Conservation (phyloP, 1,140 invertebrate species). For the Rhizoglyphus robini region DNA sequence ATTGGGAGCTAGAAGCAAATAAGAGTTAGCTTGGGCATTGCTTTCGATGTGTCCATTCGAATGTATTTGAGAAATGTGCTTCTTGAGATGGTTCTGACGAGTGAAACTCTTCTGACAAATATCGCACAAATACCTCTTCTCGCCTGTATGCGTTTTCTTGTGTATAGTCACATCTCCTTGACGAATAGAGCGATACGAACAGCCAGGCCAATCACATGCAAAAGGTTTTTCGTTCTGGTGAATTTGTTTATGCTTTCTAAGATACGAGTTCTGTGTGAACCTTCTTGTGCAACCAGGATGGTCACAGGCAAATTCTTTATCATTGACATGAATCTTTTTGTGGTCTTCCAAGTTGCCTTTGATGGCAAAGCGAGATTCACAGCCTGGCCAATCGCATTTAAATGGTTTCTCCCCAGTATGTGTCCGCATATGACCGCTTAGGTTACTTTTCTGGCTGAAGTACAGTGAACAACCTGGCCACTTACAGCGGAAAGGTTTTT, state of each 20-base stretch:
- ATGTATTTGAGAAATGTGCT: no score
- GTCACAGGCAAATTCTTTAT: not conserved
- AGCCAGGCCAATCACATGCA: slow-evolving; percentile 15
- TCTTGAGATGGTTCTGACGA: no score
- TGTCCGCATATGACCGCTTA: slow-evolving; percentile 15
- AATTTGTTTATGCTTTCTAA: not conserved
- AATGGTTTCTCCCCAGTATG: slow-evolving; percentile 21
- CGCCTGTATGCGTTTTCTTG: no score
- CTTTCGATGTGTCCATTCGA: no score
- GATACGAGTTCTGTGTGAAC: not conserved
- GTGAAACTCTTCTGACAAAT: no score
- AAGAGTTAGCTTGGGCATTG: no score
- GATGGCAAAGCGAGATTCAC: not conserved
- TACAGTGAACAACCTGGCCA: not conserved
- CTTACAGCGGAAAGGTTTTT: slow-evolving; percentile 1
- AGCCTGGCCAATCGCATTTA: slow-evolving; percentile 14
- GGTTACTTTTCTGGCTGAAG: slow-evolving; percentile 16
- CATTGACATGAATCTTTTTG: not conserved
- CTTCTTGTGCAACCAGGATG: not conserved
- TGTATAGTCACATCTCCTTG: no score
- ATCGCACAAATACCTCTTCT: no score
- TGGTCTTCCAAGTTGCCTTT: slow-evolving; percentile 5
- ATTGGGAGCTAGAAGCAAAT: no score
- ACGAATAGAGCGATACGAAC: not conserved
- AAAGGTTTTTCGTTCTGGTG: not conserved